A percentile compares a stretch with the other conserved stretches of the same genome.
These are phyloP conservation scores for Xanthorhoe spadicearia DNA, from an alignment of 2,888 invertebrate species.

Conservation along the genomic window DNA sequence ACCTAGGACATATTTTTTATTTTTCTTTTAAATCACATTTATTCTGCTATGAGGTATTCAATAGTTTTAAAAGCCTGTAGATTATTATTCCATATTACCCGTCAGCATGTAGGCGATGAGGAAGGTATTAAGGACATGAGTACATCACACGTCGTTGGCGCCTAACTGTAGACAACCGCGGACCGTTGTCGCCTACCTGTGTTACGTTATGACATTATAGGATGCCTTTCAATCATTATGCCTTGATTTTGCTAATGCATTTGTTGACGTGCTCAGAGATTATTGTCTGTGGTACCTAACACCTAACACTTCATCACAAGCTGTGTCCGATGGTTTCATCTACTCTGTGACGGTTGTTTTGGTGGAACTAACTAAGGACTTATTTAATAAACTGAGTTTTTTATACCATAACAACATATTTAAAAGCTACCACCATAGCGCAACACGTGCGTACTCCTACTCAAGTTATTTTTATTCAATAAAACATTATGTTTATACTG, in stretches of 20 bases:
- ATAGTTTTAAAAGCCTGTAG: too few relatives aligned
- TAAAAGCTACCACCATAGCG: neutral
- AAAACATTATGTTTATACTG: constrained; percentile 16
- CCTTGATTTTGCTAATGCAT: constrained; percentile 16
- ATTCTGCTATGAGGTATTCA: too few relatives aligned
- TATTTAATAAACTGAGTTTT: too few relatives aligned
- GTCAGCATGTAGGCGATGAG: constrained; percentile 46
- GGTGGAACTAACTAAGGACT: too few relatives aligned
- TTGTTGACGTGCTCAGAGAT: neutral
- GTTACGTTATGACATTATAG: constrained; percentile 37
- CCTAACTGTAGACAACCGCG: constrained; percentile 55
- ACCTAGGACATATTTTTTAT: too few relatives aligned
- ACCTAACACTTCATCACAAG: neutral
- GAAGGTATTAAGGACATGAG: constrained; percentile 56
- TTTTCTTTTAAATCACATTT: too few relatives aligned
- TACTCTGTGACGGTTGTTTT: too few relatives aligned
- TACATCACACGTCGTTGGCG: constrained; percentile 45
- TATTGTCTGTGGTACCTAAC: neutral
- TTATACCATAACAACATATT: too few relatives aligned
- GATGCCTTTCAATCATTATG: constrained; percentile 32
- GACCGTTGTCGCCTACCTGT: constrained; percentile 45
- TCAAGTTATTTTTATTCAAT: neutral
- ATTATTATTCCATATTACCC: neutral
- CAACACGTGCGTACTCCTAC: neutral
- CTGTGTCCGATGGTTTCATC: too few relatives aligned